Evolutionary conservation across 2,888 invertebrate species (phyloP), one percentile per base, ranked within the genome.

Genomic region (Pseudococcus jackbeardsleyi): DNA sequence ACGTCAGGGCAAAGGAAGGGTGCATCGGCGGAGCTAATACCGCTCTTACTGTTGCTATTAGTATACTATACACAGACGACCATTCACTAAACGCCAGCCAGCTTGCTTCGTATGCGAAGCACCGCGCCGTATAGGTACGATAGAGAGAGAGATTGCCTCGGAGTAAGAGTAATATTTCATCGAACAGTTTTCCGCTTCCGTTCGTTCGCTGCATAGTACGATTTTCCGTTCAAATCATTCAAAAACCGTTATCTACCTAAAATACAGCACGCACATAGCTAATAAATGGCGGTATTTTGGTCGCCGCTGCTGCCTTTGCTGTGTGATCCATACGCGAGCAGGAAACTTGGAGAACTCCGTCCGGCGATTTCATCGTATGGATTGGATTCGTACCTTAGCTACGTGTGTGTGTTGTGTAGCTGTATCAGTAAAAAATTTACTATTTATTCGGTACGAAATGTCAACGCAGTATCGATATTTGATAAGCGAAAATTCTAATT

Each of bases 161-260:
- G 39, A 79, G 33, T 72, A 33, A 33, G 15, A 33, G 79, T 82
- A 82, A 82, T 82, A 82, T 82, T 82, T 82, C 79, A 82, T 82
- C 79, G 79, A 46, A 42, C 42, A 82, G 79, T 39, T 82, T 82
- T 82, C 79, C 79, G 79, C 79, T 82, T 82, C 79, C 79, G 79
- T 77, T 82, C 46, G 46, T 77, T 33, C n/a, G 59, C 72, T 72
- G 33, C 72, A 68, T 68, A 26, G 68, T 68, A 39, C 77, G 17
- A 82, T 82, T 82, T 82, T 82, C 42, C 79, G 42, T 82, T 82
- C 42, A 46, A 82, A 82, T 82, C 79, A 82, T 82, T 82, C 79
- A 82, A 72, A 82, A 82, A 64, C 64, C 46, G 46, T 17, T 82
- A 82, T 82, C 79, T 72, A 33, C 79, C 64, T 64, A 39, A n/a